These are phyloP conservation scores for Sebastes taczanowskii DNA, from an alignment of 2,797 vertebrate species.

Conservation along the genomic window DNA sequence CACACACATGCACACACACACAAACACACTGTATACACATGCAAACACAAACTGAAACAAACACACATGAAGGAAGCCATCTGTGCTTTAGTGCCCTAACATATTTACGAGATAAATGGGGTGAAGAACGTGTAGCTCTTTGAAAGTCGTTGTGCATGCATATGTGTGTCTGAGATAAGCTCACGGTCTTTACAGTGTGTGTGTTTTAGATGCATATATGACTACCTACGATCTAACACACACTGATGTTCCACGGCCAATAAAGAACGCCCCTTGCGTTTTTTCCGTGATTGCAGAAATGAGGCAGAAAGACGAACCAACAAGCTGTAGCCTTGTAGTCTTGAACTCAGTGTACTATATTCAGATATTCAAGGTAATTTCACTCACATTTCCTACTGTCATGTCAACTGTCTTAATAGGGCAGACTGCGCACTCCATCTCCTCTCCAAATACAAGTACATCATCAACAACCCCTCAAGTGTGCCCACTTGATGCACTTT, in stretches of 20 bases:
- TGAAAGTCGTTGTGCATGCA: neutral
- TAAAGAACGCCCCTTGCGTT: constrained; percentile 1
- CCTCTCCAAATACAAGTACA: neutral
- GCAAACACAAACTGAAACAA: neutral
- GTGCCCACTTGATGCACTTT: neutral
- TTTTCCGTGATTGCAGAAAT: neutral
- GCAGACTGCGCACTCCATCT: neutral
- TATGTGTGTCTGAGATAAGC: constrained; percentile 14
- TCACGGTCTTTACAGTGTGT: neutral
- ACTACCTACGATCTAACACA: constrained; percentile 11
- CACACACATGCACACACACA: neutral
- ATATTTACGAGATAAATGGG: constrained; percentile 32
- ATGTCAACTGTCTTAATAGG: neutral
- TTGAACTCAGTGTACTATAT: neutral
- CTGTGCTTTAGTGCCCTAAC: constrained; percentile 8
- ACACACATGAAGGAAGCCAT: neutral
- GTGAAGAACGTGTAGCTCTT: constrained; percentile 6
- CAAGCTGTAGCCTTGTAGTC: neutral
- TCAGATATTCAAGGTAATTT: neutral
- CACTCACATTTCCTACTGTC: neutral
- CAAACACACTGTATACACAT: neutral
- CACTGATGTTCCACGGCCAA: constrained; percentile 19
- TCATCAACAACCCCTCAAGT: neutral
- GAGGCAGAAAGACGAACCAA: neutral
- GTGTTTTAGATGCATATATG: constrained; percentile 16